Evolutionary conservation across 2,113 vertebrate genomes (phyloP).

Genomic region (Fukomys damarensis): DNA sequence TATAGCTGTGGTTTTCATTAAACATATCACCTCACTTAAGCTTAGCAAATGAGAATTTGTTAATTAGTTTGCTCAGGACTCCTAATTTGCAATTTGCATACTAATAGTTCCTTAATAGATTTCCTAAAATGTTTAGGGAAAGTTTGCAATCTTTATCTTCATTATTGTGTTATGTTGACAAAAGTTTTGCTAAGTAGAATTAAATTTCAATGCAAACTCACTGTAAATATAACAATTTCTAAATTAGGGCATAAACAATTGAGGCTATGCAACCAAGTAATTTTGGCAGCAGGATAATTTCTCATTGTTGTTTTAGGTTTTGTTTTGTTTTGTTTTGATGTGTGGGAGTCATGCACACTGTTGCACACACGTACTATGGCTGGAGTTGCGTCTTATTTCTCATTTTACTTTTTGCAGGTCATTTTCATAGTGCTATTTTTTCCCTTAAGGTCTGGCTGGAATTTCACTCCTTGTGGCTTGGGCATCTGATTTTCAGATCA

Average conservation of each 20-base stretch:
- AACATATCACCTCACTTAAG: conserved; percentile 41
- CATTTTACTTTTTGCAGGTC: neutral
- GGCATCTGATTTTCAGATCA: conserved; percentile 37
- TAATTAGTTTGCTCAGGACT: conserved; percentile 25
- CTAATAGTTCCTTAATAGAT: conserved; percentile 21
- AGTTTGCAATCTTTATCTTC: neutral
- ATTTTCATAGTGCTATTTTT: conserved; percentile 38
- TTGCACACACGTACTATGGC: neutral
- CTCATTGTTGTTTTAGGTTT: neutral
- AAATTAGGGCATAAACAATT: neutral
- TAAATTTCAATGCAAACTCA: neutral
- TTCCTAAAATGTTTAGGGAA: conserved; percentile 18
- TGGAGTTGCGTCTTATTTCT: neutral
- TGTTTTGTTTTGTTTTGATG: neutral
- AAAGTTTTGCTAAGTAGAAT: conserved; percentile 29
- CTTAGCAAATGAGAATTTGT: conserved; percentile 33
- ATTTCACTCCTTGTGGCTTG: conserved; percentile 42
- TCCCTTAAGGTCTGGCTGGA: neutral
- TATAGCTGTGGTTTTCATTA: conserved; percentile 4
- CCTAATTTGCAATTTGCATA: conserved; percentile 31
- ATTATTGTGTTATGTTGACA: neutral
- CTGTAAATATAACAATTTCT: neutral
- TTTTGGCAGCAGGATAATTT: conserved; percentile 31
- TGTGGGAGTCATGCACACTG: neutral
- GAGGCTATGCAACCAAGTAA: neutral